These are phyloP conservation scores for Sylvia borin DNA, from an alignment of 2,797 vertebrate species.

Conservation along the genomic window DNA sequence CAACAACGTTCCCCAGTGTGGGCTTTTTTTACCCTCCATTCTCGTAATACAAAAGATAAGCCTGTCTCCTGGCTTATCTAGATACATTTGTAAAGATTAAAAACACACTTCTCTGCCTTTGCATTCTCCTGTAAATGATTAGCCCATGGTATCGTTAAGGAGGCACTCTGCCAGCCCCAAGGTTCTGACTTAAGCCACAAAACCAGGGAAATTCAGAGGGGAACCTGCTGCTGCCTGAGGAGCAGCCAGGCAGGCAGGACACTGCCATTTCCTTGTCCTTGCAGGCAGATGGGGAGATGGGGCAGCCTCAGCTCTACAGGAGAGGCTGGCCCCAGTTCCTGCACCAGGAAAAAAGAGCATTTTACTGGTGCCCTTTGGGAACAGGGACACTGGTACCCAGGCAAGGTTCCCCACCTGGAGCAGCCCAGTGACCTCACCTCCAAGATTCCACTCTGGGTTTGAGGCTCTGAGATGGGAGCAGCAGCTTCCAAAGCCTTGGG, in stretches of 20 bases:
- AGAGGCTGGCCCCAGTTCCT: neutral
- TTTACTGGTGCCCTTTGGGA: neutral
- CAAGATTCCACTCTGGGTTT: fast-evolving
- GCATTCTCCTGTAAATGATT: conserved; percentile 39
- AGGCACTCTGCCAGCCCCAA: neutral
- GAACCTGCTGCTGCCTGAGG: neutral
- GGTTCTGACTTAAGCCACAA: neutral
- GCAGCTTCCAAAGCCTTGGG: neutral
- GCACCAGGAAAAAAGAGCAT: neutral
- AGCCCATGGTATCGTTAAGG: neutral
- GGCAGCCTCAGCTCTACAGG: neutral
- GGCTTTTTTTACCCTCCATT: neutral
- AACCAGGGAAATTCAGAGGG: neutral
- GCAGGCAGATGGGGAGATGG: neutral
- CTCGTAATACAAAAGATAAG: conserved; percentile 52
- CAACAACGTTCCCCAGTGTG: neutral
- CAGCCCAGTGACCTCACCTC: neutral
- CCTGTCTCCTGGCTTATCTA: conserved; percentile 51
- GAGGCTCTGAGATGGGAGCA: neutral
- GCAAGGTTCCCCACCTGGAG: neutral
- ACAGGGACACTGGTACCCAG: neutral
- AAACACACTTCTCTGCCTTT: conserved; percentile 1
- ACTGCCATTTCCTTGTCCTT: neutral
- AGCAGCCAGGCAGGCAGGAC: neutral
- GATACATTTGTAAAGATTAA: conserved; percentile 61